Evolutionary conservation across 2,888 invertebrate genomes (phyloP), one percentile per base, ranked within the genome.

Genomic region (Tenthredo mesomela): DNA sequence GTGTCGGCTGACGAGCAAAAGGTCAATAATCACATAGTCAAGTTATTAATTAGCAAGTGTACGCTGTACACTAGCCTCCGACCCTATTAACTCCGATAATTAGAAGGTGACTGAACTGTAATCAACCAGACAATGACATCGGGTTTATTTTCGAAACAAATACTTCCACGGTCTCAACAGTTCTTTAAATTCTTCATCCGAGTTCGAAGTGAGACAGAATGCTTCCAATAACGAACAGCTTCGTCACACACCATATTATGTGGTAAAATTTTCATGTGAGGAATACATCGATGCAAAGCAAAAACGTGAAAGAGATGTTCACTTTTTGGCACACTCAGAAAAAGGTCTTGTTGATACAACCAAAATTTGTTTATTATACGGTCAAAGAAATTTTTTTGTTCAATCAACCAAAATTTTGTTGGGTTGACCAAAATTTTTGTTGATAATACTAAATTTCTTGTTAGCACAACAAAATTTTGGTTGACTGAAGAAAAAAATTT

Each of bases 1-100:
- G 80, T 80, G 80, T 80, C 61, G 80, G 40, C 9, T 80, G 58
- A 58, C 80, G 50, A 77, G 33, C 50, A 3, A 80, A 80, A 80
- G 80, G 80, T 80, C 80, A 61, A 40, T 61, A n/a, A n/a, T n/a
- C n/a, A 29, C 80, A 54, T 29, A 29, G 50, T 29, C 54, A 29
- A 77, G 50, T 77, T 33, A 77, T 77, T 77, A 77, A 77, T 77
- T 77, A 61, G 61, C 80, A 1, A 25, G 61, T 37, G 37, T 18
- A n/a, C 29, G 0, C 77, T 54, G n/a, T 18, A n/a, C 29, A 7
- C 54, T 54, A 18, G 15, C 54, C 77, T 54, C n/a, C 7, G 50
- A 29, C 50, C 50, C 77, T 54, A 29, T 77, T 33, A 54, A 54
- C 77, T 77, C 25, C 29, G 29, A 0, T 18, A 77, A 77, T 77